These are phyloP conservation scores for Monochamus saltuarius DNA, from an alignment of 1,140 invertebrate species.

Conservation along the genomic window DNA sequence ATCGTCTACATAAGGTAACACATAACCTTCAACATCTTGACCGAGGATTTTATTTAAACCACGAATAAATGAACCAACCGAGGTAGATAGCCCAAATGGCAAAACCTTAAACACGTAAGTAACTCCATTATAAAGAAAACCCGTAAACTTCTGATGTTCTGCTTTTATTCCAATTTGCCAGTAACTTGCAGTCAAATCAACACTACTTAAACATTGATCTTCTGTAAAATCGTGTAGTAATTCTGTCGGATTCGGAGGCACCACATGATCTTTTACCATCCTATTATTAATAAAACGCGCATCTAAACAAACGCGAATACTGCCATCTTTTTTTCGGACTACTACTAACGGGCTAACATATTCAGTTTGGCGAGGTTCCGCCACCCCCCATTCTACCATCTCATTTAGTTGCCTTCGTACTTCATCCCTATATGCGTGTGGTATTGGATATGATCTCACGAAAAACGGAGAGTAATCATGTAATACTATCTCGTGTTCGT, in stretches of 20 bases:
- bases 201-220: too few relatives aligned
- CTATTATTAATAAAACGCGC: slow-evolving; percentile 30
- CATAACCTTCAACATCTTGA: not conserved
- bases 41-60: slow-evolving; percentile 6
- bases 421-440: slow-evolving; percentile 33
- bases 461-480: slow-evolving; percentile 26
- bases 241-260: slow-evolving; percentile 19
- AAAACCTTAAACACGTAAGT: slow-evolving; percentile 1
- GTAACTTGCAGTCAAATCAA: not conserved
- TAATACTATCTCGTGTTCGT: slow-evolving; percentile 39
- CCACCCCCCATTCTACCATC: slow-evolving; percentile 26
- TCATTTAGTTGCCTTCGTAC: slow-evolving; percentile 30
- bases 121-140: not conserved
- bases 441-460: slow-evolving; percentile 38
- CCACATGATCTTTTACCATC: slow-evolving; percentile 33
- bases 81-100: slow-evolving; percentile 12
- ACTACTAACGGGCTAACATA: slow-evolving; percentile 9
- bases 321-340: too few relatives aligned
- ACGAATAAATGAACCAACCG: not conserved
- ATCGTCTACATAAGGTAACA: slow-evolving; percentile 8
- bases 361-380: not conserved
- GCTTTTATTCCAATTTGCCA: slow-evolving; percentile 25
- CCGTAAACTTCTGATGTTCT: slow-evolving; percentile 6
- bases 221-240: not conserved
- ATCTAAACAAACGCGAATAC: slow-evolving; percentile 33